Base-by-base conservation (phyloP, 2,888 invertebrate genomes). In the Oscheius myriophilus region DNA sequence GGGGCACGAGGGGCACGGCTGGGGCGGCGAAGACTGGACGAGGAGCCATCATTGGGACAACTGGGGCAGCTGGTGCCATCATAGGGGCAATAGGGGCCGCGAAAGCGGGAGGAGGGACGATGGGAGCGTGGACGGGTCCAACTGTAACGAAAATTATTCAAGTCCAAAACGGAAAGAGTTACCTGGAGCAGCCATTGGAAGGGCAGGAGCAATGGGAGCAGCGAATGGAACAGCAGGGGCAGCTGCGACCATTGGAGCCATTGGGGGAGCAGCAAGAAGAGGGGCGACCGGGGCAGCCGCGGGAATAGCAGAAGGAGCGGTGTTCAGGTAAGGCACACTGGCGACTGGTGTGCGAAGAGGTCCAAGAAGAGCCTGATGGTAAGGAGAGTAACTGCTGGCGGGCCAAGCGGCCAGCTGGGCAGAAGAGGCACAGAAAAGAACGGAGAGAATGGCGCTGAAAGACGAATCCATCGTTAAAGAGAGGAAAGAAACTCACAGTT, bases 381-480 rank as follows among this genome's bases (percentile, higher is more conserved):
- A 58, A 11, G 58, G 58, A 23, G 23, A 43, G 58, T 43, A 58
- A 43, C 58, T 58, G 58, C 23, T 45, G 42, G 42, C 58, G 14
- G 58, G 58, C 58, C 58, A 58, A 45, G 58, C 58, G 4, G 58
- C 58, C 11, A 58, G 25, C 25, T 58, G 58, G 43, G 58, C 58
- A 58, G 42, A 18, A 16, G 58, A 42, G 45, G 26, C 25, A 16
- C 58, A 58, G 58, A 58, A 58, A 25, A 58, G 58, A 43, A 26
- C 26, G 42, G 58, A 58, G 25, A 58, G 58, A 43, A 58, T 45
- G 58, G 58, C 45, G 45, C 58, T 58, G 23, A 58, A 55, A 16
- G n/a, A 18, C 2, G 9, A 54, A 54, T 3, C 41, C 39, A 16
- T 1, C n/a, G 21, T 6, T 33, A 33, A 16, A 12, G 23, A 23